A percentile compares a stretch with the other conserved stretches of the same genome.
phyloP scores from a whole-genome alignment of 23 tunicate species.

The Ciona savignyi region DNA sequence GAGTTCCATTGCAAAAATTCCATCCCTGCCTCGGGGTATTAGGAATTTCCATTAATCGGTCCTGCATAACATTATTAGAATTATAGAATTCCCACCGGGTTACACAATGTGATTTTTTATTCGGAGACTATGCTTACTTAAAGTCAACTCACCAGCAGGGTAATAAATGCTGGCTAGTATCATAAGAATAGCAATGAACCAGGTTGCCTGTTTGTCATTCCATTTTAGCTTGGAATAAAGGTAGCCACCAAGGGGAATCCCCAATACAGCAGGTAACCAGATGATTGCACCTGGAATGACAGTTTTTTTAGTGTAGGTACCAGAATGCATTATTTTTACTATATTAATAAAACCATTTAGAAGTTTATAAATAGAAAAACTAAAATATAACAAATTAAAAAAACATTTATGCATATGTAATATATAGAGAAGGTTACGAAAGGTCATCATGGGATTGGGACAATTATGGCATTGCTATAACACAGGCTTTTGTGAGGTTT shows the following conservation, averaged over 20 bases:
- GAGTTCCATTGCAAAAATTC: neutral
- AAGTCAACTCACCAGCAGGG: slow-evolving; percentile 21
- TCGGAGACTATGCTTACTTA: neutral
- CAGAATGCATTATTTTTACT: too few species aligned
- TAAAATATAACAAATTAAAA: neutral
- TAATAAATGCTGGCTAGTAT: slow-evolving; percentile 3
- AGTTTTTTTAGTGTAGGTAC: too few species aligned
- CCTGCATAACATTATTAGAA: neutral
- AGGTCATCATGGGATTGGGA: too few species aligned
- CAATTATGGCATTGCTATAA: too few species aligned
- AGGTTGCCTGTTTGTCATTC: slow-evolving; percentile 6
- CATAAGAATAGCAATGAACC: slow-evolving; percentile 11
- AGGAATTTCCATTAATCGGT: neutral
- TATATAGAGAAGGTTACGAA: too few species aligned
- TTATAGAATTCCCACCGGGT: neutral
- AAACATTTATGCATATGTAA: neutral
- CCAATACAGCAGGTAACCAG: slow-evolving; percentile 22
- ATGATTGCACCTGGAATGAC: slow-evolving; percentile 23
- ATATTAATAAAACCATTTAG: neutral
- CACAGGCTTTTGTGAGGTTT: too few species aligned
- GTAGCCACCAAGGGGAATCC: slow-evolving; percentile 23
- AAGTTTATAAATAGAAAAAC: neutral
- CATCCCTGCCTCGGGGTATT: neutral
- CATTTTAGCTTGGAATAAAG: slow-evolving; percentile 5
- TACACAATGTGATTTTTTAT: neutral